Conservation (phyloP, 2,113 vertebrate species). For the Collichthys lucidus region DNA sequence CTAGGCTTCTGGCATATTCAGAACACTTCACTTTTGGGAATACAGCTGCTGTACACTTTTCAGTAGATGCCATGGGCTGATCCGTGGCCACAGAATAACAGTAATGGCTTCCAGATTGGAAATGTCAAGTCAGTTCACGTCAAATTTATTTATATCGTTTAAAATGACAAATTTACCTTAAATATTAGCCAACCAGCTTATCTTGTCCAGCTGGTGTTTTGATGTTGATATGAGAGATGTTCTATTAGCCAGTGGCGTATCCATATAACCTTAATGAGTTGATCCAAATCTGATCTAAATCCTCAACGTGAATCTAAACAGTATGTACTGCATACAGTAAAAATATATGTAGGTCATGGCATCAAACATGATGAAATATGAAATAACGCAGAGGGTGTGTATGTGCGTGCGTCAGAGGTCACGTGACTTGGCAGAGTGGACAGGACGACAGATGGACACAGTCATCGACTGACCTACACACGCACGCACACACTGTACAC, state of each 20-base stretch:
- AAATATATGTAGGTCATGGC: slow-evolving; percentile 16
- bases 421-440: slow-evolving; percentile 59
- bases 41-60: neutral
- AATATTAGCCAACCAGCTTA: neutral
- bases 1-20: neutral
- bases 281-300: slow-evolving; percentile 3
- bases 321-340: neutral
- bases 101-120: neutral
- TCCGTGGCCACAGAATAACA: neutral
- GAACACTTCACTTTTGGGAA: neutral
- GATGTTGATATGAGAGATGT: neutral
- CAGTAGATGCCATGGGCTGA: neutral
- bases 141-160: neutral
- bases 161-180: slow-evolving; percentile 1
- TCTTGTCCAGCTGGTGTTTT: slow-evolving; percentile 17
- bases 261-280: slow-evolving; percentile 20
- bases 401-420: slow-evolving; percentile 38
- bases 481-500: slow-evolving; percentile 14
- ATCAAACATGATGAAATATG: slow-evolving; percentile 13
- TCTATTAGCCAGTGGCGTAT: neutral
- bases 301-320: neutral
- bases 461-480: slow-evolving; percentile 58
- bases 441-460: slow-evolving; percentile 65
- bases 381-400: neutral
- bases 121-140: slow-evolving; percentile 31